A percentile compares a stretch with the other conserved stretches of the same genome.
Evolutionary conservation across 2,888 invertebrate species (phyloP).

Genomic region (Corbicula japonica): DNA sequence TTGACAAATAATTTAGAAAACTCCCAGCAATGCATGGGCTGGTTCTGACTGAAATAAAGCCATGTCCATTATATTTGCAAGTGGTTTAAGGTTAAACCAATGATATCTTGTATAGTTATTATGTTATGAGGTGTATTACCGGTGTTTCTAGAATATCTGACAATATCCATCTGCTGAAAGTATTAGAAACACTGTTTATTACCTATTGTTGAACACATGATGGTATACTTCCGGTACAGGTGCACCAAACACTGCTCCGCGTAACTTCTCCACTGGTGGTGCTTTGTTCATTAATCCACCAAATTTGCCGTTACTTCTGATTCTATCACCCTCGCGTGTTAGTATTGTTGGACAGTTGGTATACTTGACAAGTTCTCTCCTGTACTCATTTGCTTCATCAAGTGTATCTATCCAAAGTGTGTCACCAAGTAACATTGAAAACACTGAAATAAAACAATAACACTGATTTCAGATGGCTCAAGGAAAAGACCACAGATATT

Average conservation of each 20-base stretch:
- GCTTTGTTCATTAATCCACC: conserved; percentile 86
- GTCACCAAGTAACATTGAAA: conserved; percentile 86
- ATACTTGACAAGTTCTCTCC: conserved; percentile 85
- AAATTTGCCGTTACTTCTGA: conserved; percentile 86
- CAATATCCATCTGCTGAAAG: too few species aligned
- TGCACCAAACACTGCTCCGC: conserved; percentile 85
- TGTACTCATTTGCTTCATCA: conserved; percentile 85
- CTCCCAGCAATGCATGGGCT: too few species aligned
- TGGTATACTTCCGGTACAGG: conserved; percentile 80
- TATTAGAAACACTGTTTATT: too few species aligned
- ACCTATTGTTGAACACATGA: conserved; percentile 45
- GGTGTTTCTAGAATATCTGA: too few species aligned
- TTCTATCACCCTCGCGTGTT: conserved; percentile 85
- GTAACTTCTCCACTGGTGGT: conserved; percentile 84
- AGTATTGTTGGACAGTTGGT: conserved; percentile 86
- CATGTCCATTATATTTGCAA: too few species aligned
- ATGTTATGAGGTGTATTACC: too few species aligned
- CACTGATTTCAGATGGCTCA: too few species aligned
- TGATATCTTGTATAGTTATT: too few species aligned
- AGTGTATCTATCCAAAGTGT: conserved; percentile 85
- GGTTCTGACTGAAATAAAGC: too few species aligned
- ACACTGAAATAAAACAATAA: conserved; percentile 79
- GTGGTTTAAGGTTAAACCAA: too few species aligned
- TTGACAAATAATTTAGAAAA: too few species aligned
- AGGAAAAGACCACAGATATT: too few species aligned